Evolutionary conservation across 2,113 vertebrate species (phyloP), one percentile per base, ranked within the genome.

Genomic region (Amazona vittata): DNA sequence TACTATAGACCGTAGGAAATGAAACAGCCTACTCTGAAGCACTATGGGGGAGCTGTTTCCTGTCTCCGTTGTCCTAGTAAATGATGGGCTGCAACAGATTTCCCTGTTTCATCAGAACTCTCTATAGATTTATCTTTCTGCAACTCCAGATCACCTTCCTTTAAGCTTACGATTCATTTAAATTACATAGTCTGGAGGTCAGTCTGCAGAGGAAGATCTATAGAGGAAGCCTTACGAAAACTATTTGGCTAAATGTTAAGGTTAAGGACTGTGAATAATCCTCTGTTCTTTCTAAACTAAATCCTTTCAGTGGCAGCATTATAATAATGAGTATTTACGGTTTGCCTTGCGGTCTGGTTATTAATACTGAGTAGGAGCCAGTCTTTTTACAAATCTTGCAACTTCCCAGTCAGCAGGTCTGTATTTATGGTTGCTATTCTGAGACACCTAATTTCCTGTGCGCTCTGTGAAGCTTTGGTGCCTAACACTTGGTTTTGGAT

Each of bases 401-500:
- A 84, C 77, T 91, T 95, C 55, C 35, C 39, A 93, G 94, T 94
- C 95, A 96, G 95, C 91, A 89, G 89, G 83, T 94, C 86, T 87
- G 47, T 78, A 82, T 95, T 97, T 96, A 91, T 73, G 83, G 81
- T 82, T 96, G 81, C 96, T 97, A 96, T 97, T 97, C 95, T 96
- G 88, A 96, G 95, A 91, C 41, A 95, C 57, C 52, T 95, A 96
- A 97, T 97, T 97, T 97, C 96, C 96, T 97, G 89, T 82, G 74
- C 91, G 0, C 96, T 91, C 94, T 96, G 81, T 96, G 96, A 96
- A 93, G 94, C 81, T 93, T 68, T 65, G 62, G 65, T 96, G 74
- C 64, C 81, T 91, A 84, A 79, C 60, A 25, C 83, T 76, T 59
- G 37, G 20, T 93, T 95, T 96, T 97, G 96, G 96, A 96, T 95